Percentiles rank a stretch among this genome's conserved stretches.
Evolutionary conservation across 2,888 invertebrate genomes (phyloP).

Genomic region (Lasioglossum leucozonium): DNA sequence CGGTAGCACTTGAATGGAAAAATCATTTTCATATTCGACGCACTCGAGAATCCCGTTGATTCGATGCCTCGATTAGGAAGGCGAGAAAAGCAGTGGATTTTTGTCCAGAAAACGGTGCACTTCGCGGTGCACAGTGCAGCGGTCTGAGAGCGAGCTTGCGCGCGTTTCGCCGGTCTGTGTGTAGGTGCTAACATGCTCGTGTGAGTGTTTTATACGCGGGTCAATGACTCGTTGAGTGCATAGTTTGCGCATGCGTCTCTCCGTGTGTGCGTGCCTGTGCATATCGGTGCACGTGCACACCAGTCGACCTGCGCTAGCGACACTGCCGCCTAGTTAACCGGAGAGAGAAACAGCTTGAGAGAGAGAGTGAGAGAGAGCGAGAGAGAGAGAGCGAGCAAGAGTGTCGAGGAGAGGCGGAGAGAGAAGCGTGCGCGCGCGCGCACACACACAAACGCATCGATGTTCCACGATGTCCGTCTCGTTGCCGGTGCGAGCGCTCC

Average conservation of each 20-base stretch:
- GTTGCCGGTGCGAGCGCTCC: background rate
- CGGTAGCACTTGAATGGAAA: background rate
- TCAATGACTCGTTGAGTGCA: slow-evolving; percentile 75
- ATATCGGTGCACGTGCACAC: slow-evolving; percentile 37
- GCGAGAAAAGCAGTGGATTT: background rate
- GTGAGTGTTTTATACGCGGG: slow-evolving; percentile 72
- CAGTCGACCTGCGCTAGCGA: background rate
- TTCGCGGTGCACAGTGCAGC: background rate
- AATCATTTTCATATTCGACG: background rate
- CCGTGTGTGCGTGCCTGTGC: slow-evolving; percentile 46
- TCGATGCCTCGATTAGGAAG: background rate
- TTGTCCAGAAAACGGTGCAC: background rate
- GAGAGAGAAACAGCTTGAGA: background rate
- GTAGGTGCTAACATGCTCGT: slow-evolving; percentile 61
- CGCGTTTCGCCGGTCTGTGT: slow-evolving; percentile 33
- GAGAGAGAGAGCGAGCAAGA: too few relatives aligned
- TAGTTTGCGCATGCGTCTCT: slow-evolving; percentile 69
- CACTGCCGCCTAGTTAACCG: slow-evolving; percentile 4
- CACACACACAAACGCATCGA: background rate
- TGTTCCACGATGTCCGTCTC: slow-evolving; percentile 14
- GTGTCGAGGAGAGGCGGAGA: background rate
- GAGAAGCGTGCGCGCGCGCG: background rate
- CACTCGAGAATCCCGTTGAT: background rate
- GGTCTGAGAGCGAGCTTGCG: slow-evolving; percentile 18
- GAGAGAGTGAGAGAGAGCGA: background rate